Conservation (phyloP, 2,113 vertebrate species). For the Butorides virescens region DNA sequence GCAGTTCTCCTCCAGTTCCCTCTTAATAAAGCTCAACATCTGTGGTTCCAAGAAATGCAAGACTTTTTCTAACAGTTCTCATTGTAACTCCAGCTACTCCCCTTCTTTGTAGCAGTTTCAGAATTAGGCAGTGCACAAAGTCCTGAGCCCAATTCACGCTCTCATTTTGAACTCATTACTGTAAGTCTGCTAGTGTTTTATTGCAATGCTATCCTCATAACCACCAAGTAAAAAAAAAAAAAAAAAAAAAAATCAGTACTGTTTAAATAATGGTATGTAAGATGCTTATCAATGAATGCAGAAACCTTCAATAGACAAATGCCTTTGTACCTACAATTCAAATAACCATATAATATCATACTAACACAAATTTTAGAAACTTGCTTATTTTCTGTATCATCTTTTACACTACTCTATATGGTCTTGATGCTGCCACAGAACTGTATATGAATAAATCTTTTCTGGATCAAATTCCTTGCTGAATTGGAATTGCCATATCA, state of each 20-base stretch:
- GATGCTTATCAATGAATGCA: neutral
- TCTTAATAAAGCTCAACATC: neutral
- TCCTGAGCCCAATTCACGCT: neutral
- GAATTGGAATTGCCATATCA: neutral
- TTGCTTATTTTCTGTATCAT: neutral
- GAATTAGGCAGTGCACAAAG: neutral
- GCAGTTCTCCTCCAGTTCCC: neutral
- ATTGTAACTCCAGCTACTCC: neutral
- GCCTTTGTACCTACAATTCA: neutral
- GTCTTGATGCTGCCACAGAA: neutral
- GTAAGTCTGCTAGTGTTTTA: neutral
- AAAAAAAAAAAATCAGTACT: neutral
- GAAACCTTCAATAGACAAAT: neutral
- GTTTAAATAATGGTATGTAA: neutral
- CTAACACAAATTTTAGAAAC: neutral
- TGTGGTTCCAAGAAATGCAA: neutral
- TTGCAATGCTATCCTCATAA: neutral
- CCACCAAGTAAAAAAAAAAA: neutral
- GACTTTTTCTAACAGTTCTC: neutral
- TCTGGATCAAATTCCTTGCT: neutral
- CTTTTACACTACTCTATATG: neutral
- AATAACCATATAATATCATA: neutral
- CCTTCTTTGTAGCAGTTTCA: neutral
- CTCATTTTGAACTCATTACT: neutral
- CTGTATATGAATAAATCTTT: neutral